These are phyloP conservation scores for Mythimna vitellina DNA, from an alignment of 2,888 invertebrate species.

Conservation along the genomic window DNA sequence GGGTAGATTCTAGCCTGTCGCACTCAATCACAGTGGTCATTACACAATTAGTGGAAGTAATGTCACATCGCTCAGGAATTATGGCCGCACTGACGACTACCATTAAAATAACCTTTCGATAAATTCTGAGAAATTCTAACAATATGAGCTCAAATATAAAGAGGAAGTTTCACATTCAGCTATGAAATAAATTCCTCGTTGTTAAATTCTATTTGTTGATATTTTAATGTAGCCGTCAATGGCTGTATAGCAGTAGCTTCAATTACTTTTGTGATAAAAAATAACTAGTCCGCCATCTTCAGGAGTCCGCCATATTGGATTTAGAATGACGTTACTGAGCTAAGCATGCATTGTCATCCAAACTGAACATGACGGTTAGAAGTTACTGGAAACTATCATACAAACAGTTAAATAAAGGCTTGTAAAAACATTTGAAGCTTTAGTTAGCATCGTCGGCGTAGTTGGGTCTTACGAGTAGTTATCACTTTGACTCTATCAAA, in stretches of 20 bases:
- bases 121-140: constrained; percentile 54
- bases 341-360: no score
- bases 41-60: constrained; percentile 76
- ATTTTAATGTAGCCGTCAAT: neutral
- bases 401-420: no score
- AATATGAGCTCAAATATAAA: constrained; percentile 20
- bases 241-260: no score
- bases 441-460: neutral
- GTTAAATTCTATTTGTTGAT: constrained; percentile 26
- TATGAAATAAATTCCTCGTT: neutral
- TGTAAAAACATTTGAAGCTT: neutral
- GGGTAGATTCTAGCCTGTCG: constrained; percentile 59
- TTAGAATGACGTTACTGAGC: no score
- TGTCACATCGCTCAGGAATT: constrained; percentile 72
- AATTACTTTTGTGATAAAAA: constrained; percentile 5
- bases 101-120: constrained; percentile 59
- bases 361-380: no score
- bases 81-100: constrained; percentile 58
- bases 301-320: no score
- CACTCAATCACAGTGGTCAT: constrained; percentile 74
- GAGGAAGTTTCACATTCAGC: constrained; percentile 13
- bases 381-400: no score
- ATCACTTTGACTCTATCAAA: neutral
- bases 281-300: no score
- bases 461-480: neutral